A percentile compares a stretch with the other conserved stretches of the same genome.
These are phyloP conservation scores for Alloscopus bannaensis DNA, from an alignment of 2,888 invertebrate genomes.

Conservation along the genomic window DNA sequence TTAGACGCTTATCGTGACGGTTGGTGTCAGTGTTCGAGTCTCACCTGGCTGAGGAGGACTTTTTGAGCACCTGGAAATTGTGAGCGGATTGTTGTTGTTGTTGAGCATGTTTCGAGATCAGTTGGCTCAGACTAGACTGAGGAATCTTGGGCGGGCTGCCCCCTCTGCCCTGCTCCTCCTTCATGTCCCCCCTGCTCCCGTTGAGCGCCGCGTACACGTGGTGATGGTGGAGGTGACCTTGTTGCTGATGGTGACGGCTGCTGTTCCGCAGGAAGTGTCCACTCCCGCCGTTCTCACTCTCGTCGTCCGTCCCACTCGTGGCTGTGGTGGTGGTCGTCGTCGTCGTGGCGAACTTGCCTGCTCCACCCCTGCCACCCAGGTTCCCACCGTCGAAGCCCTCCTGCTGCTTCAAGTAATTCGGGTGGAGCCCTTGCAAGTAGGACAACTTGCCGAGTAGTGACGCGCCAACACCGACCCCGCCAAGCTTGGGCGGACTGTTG, in stretches of 20 bases:
- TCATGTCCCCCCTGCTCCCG: constrained; percentile 63
- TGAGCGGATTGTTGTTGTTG: not conserved
- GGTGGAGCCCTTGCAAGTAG: constrained; percentile 27
- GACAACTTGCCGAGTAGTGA: constrained; percentile 29
- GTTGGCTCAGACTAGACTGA: constrained; percentile 76
- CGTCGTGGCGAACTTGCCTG: not conserved
- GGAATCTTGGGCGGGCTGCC: constrained; percentile 73
- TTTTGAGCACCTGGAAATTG: too few species aligned
- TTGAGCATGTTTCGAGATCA: constrained; percentile 68
- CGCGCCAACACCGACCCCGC: constrained; percentile 71
- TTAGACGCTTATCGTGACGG: too few species aligned
- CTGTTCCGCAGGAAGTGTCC: not conserved
- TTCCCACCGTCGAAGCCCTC: not conserved
- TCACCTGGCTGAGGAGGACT: not conserved
- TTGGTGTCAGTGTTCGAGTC: too few species aligned
- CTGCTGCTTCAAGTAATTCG: not conserved
- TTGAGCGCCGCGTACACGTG: not conserved
- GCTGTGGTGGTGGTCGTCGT: too few species aligned
- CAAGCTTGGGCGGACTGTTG: constrained; percentile 68
- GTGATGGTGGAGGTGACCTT: too few species aligned
- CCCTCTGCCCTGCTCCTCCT: constrained; percentile 51
- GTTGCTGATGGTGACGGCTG: not conserved
- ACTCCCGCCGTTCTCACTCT: constrained; percentile 46
- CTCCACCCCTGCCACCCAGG: not conserved
- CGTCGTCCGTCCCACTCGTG: constrained; percentile 2